These are phyloP conservation scores for Diacarnus erythraeanus DNA, from an alignment of 37 sponge, comb jelly and placozoan genomes.

Conservation along the genomic window DNA sequence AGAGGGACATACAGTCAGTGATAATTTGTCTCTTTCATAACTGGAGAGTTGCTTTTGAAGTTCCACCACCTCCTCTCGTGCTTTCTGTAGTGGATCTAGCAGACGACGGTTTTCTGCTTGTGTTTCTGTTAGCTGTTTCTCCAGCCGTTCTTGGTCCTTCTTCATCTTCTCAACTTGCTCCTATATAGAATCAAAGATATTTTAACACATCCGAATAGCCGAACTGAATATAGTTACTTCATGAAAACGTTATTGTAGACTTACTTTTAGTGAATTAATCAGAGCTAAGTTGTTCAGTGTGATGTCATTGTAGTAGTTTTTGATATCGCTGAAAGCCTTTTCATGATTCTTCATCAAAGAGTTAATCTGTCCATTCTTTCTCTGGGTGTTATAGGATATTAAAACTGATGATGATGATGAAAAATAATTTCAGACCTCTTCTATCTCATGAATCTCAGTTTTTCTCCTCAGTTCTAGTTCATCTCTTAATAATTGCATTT, in stretches of 20 bases:
- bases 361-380: conserved; percentile 98
- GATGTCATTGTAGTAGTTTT: conserved; percentile 99
- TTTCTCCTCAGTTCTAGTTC: conserved; percentile 96
- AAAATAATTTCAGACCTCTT: conserved; percentile 70
- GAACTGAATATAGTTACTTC: neutral
- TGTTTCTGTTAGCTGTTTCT: conserved; percentile 92
- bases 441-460: conserved; percentile 96
- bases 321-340: conserved; percentile 99
- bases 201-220: neutral
- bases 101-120: conserved; percentile 91
- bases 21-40: conserved; percentile 95
- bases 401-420: neutral
- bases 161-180: conserved; percentile 98
- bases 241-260: neutral
- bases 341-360: conserved; percentile 98
- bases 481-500: conserved; percentile 87
- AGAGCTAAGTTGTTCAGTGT: conserved; percentile 98
- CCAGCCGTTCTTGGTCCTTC: conserved; percentile 91
- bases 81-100: conserved; percentile 90
- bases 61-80: conserved; percentile 90
- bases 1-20: conserved; percentile 61
- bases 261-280: conserved; percentile 96
- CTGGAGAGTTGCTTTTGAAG: conserved; percentile 86
- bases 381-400: conserved; percentile 36
- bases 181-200: conserved; percentile 31